A percentile compares a stretch with the other conserved stretches of the same genome.
phyloP scores from a whole-genome alignment of 2,797 vertebrate genomes.

The Eidolon dupreanum region DNA sequence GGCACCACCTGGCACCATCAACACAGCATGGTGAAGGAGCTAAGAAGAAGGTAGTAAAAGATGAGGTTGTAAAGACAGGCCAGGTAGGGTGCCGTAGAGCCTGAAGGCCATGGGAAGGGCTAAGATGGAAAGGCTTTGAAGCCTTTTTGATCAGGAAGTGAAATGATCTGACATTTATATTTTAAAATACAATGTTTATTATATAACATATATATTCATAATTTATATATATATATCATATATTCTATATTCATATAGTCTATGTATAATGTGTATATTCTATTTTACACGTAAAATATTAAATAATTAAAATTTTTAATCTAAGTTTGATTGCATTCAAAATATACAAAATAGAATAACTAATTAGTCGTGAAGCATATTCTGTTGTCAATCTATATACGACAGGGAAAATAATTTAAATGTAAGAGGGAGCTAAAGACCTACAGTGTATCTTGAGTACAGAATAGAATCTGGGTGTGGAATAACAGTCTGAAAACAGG shows the following conservation, averaged over 20 bases:
- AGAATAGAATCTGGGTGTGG: not conserved
- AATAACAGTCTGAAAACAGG: not conserved
- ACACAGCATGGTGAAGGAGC: not conserved
- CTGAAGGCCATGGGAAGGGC: not conserved
- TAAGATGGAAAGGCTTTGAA: not conserved
- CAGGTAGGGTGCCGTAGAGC: not conserved
- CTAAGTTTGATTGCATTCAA: constrained; percentile 13
- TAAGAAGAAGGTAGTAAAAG: not conserved
- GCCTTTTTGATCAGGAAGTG: not conserved
- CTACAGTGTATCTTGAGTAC: not conserved
- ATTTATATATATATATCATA: not conserved
- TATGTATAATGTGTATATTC: not conserved
- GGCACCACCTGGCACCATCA: not conserved
- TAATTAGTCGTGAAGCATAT: not conserved
- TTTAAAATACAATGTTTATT: not conserved
- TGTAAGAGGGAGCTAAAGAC: not conserved
- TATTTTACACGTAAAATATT: not conserved
- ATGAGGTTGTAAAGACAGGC: not conserved
- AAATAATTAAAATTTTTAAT: not conserved
- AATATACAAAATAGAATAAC: not conserved
- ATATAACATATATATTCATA: not conserved
- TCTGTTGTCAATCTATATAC: not conserved
- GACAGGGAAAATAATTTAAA: constrained; percentile 15
- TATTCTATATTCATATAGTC: not conserved
- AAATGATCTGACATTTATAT: not conserved